These are phyloP conservation scores for Coreoperca whiteheadi DNA, from an alignment of 2,113 vertebrate genomes.

Conservation along the genomic window DNA sequence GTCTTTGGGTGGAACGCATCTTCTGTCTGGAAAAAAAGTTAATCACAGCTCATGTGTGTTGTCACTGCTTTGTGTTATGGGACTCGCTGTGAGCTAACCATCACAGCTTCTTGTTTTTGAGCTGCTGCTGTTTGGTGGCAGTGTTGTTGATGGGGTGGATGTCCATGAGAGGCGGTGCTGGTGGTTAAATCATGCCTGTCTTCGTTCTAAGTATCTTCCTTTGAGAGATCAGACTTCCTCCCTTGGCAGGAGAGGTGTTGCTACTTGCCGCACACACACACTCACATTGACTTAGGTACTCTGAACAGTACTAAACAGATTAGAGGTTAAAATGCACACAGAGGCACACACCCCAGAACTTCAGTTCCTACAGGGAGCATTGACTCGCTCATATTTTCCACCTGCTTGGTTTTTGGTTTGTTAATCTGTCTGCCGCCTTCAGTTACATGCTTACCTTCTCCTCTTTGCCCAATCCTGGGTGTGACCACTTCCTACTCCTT, in stretches of 20 bases:
- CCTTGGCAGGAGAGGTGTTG: constrained; percentile 24
- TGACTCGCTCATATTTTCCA: constrained; percentile 48
- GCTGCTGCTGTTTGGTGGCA: constrained; percentile 3
- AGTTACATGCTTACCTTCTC: constrained; percentile 47
- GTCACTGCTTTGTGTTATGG: constrained; percentile 9
- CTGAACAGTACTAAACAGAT: constrained; percentile 24
- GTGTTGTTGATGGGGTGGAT: constrained; percentile 23
- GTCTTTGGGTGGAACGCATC: not conserved
- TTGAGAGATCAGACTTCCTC: constrained; percentile 22
- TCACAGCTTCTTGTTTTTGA: not conserved
- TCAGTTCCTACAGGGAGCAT: constrained; percentile 3
- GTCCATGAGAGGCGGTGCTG: not conserved
- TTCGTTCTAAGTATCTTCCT: constrained; percentile 31
- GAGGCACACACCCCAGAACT: not conserved
- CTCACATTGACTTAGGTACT: not conserved
- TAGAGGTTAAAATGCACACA: constrained; percentile 30
- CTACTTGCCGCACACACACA: not conserved
- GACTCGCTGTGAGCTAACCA: not conserved
- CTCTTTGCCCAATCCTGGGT: constrained; percentile 51
- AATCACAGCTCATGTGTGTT: not conserved
- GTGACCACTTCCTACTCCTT: constrained; percentile 62
- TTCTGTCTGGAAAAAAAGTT: not conserved
- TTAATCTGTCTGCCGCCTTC: constrained; percentile 28
- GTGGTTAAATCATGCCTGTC: constrained; percentile 20
- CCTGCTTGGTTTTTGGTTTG: constrained; percentile 3